Evolutionary conservation across 2,797 vertebrate genomes (phyloP).

Genomic region (Danionella dracula): DNA sequence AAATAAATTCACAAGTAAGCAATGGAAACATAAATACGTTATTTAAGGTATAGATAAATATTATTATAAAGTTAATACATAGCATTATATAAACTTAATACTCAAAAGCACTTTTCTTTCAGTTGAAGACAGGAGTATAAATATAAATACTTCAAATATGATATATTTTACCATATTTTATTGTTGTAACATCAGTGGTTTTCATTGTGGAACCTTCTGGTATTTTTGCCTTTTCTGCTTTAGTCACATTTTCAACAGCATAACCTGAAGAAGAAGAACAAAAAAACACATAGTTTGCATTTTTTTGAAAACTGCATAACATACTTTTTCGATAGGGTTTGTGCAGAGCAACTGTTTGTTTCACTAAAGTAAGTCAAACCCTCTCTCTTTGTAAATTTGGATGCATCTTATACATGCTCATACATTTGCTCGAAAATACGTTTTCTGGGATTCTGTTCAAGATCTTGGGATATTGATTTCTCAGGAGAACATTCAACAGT

Average conservation of each 20-base stretch:
- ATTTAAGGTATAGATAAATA: no score
- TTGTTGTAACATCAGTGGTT: neutral
- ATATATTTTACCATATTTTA: neutral
- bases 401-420: neutral
- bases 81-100: no score
- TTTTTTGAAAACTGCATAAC: neutral
- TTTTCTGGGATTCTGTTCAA: constrained; percentile 11
- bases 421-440: neutral
- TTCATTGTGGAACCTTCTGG: neutral
- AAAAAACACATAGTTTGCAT: neutral
- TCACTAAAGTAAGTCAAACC: neutral
- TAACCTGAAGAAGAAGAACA: neutral
- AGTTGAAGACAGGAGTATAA: no score
- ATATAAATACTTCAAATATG: no score
- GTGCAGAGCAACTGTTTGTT: neutral
- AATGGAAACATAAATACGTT: neutral
- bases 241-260: neutral
- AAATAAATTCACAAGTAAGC: no score
- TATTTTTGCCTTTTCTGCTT: neutral
- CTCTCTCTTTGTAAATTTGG: neutral
- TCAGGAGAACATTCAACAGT: neutral
- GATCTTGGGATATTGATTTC: constrained; percentile 10
- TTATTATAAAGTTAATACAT: no score
- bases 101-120: no score
- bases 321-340: neutral